Conservation (phyloP, 2,888 invertebrate species). For the Blastobasis lacticolella region DNA sequence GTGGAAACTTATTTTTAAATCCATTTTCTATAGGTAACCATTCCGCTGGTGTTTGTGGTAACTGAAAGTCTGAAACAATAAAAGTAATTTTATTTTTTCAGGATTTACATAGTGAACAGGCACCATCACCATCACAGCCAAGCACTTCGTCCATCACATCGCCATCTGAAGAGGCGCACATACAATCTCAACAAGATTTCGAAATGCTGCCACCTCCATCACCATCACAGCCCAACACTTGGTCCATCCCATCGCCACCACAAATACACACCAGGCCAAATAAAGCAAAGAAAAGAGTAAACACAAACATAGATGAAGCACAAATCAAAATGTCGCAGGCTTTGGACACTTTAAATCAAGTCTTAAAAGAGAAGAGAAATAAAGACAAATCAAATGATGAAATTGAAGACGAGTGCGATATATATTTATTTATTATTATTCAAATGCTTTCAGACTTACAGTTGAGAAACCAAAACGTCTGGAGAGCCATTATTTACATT, state of each 20-base stretch:
- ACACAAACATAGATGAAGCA: background rate
- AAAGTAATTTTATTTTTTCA: background rate
- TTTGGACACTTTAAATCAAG: background rate
- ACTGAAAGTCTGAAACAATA: no score
- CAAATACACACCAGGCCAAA: background rate
- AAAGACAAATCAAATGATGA: no score
- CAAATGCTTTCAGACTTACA: no score
- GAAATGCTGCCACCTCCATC: no score
- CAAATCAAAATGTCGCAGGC: slow-evolving; percentile 3
- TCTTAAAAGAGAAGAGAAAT: background rate
- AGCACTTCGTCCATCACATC: no score
- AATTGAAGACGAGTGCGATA: slow-evolving; percentile 6
- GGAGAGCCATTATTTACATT: no score
- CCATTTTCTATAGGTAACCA: no score
- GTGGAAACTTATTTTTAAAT: slow-evolving; percentile 5
- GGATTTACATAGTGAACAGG: no score
- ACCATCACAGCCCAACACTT: background rate
- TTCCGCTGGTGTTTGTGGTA: no score
- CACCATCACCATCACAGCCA: no score
- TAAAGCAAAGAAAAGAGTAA: background rate
- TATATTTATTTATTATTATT: no score
- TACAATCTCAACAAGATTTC: background rate
- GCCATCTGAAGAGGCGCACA: background rate
- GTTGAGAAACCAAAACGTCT: no score
- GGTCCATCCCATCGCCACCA: background rate